These are phyloP conservation scores for Abscondita cerata DNA, from an alignment of 2,888 invertebrate genomes.

Conservation along the genomic window DNA sequence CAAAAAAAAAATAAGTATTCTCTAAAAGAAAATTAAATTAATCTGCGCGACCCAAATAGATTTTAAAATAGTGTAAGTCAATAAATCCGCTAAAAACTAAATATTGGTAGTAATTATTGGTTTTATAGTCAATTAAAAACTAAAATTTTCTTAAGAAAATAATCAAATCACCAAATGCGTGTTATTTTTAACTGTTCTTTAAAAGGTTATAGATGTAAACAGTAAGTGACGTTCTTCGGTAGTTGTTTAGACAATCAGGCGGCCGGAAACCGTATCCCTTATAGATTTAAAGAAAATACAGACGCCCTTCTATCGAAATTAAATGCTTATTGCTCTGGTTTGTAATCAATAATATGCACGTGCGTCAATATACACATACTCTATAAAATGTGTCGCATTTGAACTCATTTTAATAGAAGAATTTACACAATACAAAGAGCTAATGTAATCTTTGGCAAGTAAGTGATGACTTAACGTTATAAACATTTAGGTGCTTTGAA, in stretches of 20 bases:
- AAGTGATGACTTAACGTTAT: slow-evolving; percentile 34
- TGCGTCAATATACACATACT: slow-evolving; percentile 17
- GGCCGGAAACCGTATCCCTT: slow-evolving; percentile 30
- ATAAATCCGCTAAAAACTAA: slow-evolving; percentile 14
- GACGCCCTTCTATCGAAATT: slow-evolving; percentile 19
- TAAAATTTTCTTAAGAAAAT: slow-evolving; percentile 55
- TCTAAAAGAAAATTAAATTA: neutral
- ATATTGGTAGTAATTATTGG: slow-evolving; percentile 36
- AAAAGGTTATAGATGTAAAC: slow-evolving; percentile 48
- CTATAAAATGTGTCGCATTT: neutral
- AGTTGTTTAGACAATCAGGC: slow-evolving; percentile 37
- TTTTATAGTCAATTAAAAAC: slow-evolving; percentile 56
- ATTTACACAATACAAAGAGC: slow-evolving; percentile 4
- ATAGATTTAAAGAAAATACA: slow-evolving; percentile 30
- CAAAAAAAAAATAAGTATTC: neutral
- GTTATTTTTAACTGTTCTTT: slow-evolving; percentile 56
- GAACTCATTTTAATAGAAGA: slow-evolving; percentile 1
- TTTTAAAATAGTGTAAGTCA: slow-evolving; percentile 12
- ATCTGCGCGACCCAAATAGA: neutral
- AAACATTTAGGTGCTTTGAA: slow-evolving; percentile 37
- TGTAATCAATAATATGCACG: slow-evolving; percentile 25
- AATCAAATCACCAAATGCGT: slow-evolving; percentile 46
- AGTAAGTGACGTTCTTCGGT: slow-evolving; percentile 44
- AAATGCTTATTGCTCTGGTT: slow-evolving; percentile 16
- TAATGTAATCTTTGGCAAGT: slow-evolving; percentile 32